A percentile compares a stretch with the other conserved stretches of the same genome.
Evolutionary conservation across 2,113 vertebrate species (phyloP).

Genomic region (Marcusenius ussheri): DNA sequence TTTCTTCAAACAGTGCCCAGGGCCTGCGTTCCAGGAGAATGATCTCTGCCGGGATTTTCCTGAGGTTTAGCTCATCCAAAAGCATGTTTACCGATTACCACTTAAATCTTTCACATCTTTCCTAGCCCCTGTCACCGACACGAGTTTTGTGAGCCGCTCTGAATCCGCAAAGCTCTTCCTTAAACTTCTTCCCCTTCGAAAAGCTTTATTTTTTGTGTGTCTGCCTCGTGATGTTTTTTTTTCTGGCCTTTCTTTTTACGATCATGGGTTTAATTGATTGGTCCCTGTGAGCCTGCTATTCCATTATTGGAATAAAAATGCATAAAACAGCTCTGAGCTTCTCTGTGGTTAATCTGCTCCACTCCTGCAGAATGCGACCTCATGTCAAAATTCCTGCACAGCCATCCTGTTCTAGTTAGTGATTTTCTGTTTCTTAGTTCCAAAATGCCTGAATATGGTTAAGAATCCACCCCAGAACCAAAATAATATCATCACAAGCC

Average conservation of each 20-base stretch:
- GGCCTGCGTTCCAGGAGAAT: neutral
- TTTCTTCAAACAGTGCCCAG: neutral
- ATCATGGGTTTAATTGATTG: slow-evolving; percentile 58
- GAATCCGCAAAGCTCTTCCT: neutral
- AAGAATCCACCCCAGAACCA: slow-evolving; percentile 54
- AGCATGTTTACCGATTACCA: neutral
- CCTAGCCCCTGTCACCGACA: neutral
- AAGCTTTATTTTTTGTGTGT: slow-evolving; percentile 9
- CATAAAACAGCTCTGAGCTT: slow-evolving; percentile 49
- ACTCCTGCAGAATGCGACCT: slow-evolving; percentile 32
- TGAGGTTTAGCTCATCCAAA: neutral
- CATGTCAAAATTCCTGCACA: slow-evolving; percentile 52
- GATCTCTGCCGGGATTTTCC: neutral
- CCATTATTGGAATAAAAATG: slow-evolving; percentile 60
- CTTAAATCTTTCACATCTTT: neutral
- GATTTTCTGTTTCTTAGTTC: slow-evolving; percentile 44
- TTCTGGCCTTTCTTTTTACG: slow-evolving; percentile 56
- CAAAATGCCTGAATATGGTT: slow-evolving; percentile 55
- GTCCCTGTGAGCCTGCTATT: slow-evolving; percentile 51
- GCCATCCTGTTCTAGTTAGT: slow-evolving; percentile 63
- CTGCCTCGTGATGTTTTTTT: slow-evolving; percentile 41
- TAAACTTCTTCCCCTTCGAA: neutral
- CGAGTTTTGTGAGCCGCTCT: neutral
- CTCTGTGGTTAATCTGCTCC: slow-evolving; percentile 24
- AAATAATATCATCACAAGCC: slow-evolving; percentile 50